These are phyloP conservation scores for Patella ulyssiponensis DNA, from an alignment of 2,888 invertebrate species.

Conservation along the genomic window DNA sequence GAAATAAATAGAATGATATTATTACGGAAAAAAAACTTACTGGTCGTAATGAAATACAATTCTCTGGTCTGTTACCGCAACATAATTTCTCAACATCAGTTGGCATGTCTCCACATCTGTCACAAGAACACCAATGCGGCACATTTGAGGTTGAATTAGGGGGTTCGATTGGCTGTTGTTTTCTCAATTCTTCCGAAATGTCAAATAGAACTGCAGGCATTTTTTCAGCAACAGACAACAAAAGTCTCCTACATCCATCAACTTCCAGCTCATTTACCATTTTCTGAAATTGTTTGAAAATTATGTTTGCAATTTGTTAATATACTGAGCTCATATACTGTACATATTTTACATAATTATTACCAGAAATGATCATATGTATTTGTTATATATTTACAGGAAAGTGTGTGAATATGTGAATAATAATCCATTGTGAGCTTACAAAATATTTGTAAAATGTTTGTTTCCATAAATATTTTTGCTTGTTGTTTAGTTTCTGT, in stretches of 20 bases:
- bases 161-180: not conserved
- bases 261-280: not conserved
- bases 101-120: not conserved
- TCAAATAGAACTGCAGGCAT: not conserved
- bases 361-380: no score
- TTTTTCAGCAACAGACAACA: not conserved
- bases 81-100: not conserved
- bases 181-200: not conserved
- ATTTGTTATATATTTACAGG: no score
- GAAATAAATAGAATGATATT: no score
- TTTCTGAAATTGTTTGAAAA: conserved; percentile 75
- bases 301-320: not conserved
- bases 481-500: no score
- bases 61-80: not conserved
- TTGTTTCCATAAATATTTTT: no score
- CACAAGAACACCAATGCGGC: not conserved
- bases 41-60: not conserved
- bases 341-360: no score
- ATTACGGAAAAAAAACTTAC: no score
- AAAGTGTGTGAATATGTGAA: no score
- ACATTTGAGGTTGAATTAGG: not conserved
- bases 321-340: no score
- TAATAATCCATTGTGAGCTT: no score
- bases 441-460: no score
- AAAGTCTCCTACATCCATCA: not conserved